phyloP scores from a whole-genome alignment of 2,113 vertebrate genomes.

The Perca flavescens region DNA sequence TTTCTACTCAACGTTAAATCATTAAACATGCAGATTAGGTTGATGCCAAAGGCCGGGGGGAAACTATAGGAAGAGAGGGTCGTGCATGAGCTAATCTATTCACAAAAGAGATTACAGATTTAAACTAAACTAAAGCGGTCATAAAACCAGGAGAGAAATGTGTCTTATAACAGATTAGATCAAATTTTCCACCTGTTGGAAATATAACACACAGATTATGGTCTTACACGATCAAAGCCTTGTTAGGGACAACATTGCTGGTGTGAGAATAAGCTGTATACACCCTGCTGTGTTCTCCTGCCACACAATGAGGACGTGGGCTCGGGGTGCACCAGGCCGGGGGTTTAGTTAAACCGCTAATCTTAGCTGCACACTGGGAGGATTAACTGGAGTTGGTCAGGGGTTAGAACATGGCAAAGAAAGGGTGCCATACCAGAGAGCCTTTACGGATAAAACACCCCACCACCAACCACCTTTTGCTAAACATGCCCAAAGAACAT shows the following conservation, averaged over 20 bases:
- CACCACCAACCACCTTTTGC: background rate
- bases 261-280: conserved; percentile 6
- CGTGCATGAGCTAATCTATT: conserved; percentile 62
- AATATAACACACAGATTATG: conserved; percentile 33
- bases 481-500: conserved; percentile 5
- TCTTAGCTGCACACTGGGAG: conserved; percentile 52
- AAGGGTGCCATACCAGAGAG: conserved; percentile 32
- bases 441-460: conserved; percentile 26
- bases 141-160: conserved; percentile 27
- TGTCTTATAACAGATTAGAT: background rate
- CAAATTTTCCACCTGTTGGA: conserved; percentile 40
- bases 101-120: conserved; percentile 78
- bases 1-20: background rate
- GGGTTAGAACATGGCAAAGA: conserved; percentile 34
- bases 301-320: conserved; percentile 1
- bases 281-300: conserved; percentile 22
- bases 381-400: conserved; percentile 64
- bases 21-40: conserved; percentile 33
- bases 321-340: background rate
- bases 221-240: conserved; percentile 33
- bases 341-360: conserved; percentile 63
- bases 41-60: background rate
- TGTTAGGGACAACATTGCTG: conserved; percentile 15
- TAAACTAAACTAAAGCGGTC: conserved; percentile 70
- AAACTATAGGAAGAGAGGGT: conserved; percentile 56